These are phyloP conservation scores for Chrysemys picta DNA, from an alignment of 2,113 vertebrate species.

Conservation along the genomic window DNA sequence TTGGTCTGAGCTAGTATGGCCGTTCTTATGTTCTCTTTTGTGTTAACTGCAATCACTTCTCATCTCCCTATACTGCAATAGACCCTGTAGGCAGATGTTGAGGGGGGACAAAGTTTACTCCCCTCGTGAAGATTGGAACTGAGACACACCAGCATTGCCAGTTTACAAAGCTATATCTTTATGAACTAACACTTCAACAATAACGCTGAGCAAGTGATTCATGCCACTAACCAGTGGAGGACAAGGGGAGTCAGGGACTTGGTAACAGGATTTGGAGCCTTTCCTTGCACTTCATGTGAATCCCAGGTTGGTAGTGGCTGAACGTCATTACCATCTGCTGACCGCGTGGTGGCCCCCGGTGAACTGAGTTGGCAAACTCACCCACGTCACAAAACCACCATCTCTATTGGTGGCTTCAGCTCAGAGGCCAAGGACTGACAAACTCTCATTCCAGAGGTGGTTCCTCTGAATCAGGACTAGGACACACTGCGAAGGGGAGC, in stretches of 20 bases:
- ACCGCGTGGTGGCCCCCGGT: fast-evolving
- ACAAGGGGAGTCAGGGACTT: neutral
- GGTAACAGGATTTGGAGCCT: neutral
- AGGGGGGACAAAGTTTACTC: neutral
- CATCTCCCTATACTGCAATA: neutral
- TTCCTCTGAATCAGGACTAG: neutral
- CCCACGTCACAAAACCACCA: neutral
- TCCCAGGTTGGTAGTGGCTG: neutral
- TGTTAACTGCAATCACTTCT: slow-evolving; percentile 17
- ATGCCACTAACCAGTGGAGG: neutral
- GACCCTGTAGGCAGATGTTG: neutral
- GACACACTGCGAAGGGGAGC: fast-evolving
- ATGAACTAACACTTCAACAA: neutral
- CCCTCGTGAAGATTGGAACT: neutral
- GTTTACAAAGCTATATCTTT: fast-evolving
- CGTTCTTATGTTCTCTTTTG: neutral
- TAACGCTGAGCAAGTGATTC: neutral
- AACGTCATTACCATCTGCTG: neutral
- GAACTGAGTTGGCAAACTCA: neutral
- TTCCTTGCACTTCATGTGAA: neutral
- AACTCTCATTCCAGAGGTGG: neutral
- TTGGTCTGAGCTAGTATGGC: no score
- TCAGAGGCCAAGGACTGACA: neutral
- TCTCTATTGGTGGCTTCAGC: neutral
- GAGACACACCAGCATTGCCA: neutral